phyloP scores from a whole-genome alignment of 1,140 invertebrate species.

The Eubasilissa regina region DNA sequence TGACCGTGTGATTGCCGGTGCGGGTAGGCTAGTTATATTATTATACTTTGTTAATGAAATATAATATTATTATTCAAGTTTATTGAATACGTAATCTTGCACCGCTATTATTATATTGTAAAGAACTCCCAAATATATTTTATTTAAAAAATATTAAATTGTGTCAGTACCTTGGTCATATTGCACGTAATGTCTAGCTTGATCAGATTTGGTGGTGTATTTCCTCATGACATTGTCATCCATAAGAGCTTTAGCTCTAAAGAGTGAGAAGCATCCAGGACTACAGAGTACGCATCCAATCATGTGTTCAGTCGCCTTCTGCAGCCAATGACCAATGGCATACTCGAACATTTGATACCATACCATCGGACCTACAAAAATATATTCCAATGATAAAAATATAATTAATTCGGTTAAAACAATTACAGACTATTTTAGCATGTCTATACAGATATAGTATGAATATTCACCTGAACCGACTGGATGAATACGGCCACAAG shows the following conservation, averaged over 20 bases:
- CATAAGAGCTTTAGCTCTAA: constrained; percentile 97
- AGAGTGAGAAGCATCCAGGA: constrained; percentile 98
- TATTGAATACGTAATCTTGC: background rate
- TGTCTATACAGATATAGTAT: too few species aligned
- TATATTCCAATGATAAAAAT: background rate
- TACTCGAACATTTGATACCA: constrained; percentile 99
- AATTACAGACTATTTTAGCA: too few species aligned
- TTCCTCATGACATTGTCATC: constrained; percentile 99
- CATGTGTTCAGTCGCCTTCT: constrained; percentile 99
- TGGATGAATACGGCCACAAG: constrained; percentile 98
- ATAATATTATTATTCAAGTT: too few species aligned
- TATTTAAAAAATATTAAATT: background rate
- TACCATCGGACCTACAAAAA: constrained; percentile 90
- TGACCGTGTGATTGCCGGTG: too few species aligned
- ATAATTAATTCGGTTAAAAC: background rate
- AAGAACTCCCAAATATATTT: too few species aligned
- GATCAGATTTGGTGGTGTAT: constrained; percentile 93
- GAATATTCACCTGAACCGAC: constrained; percentile 84
- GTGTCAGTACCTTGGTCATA: constrained; percentile 91
- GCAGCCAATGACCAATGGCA: constrained; percentile 99
- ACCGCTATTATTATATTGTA: too few species aligned
- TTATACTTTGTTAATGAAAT: too few species aligned
- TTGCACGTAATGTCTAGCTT: constrained; percentile 97
- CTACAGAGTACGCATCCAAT: constrained; percentile 98
- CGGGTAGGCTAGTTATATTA: too few species aligned